Base-by-base conservation (phyloP, 1,140 invertebrate genomes). In the Arctopsyche grandis region DNA sequence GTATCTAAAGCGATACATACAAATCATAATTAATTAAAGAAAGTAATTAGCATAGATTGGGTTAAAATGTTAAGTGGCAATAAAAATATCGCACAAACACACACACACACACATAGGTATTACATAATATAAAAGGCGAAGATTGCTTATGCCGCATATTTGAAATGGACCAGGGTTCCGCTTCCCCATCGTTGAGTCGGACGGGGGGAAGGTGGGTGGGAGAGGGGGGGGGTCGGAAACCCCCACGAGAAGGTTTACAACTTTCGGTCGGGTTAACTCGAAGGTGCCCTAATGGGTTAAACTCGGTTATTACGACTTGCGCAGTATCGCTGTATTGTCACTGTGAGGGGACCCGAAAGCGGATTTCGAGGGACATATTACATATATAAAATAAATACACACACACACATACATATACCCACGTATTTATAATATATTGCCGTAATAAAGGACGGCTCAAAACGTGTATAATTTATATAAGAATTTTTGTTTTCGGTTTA, bases 241-340 rank as follows among this genome's bases (percentile, higher is more conserved):
- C 70, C 70, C 46, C 70, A 22, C 70, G 70, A 44, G 70, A 24
- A 74, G 71, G 71, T 74, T 74, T 74, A 74, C 71, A 74, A 74
- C 71, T 74, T 74, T 74, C 44, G 71, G 24, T 29, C 48, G 71
- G 71, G 71, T 56, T 56, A 29, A 74, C 71, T 29, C 74, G 74
- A 76, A 76, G 74, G 74, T 76, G 56, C 74, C 74, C 74, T 76
- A 76, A 76, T 76, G 74, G 74, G 74, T 48, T 46, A 43, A 71
- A 76, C 74, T 76, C 58, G 16, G 74, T 56, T 76, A 76, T 76
- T 76, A 76, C 56, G 52, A 58, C 74, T 63, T 29, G 52, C 58
- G 46, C 74, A 43, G n/a, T 46, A 63, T 66, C 56, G 74, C 58
- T 22, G 74, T 76, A 76, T 76, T 76, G 74, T 76, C 21, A 19